Conservation (phyloP, 2,888 invertebrate genomes). For the Anagyrus pseudococci region DNA sequence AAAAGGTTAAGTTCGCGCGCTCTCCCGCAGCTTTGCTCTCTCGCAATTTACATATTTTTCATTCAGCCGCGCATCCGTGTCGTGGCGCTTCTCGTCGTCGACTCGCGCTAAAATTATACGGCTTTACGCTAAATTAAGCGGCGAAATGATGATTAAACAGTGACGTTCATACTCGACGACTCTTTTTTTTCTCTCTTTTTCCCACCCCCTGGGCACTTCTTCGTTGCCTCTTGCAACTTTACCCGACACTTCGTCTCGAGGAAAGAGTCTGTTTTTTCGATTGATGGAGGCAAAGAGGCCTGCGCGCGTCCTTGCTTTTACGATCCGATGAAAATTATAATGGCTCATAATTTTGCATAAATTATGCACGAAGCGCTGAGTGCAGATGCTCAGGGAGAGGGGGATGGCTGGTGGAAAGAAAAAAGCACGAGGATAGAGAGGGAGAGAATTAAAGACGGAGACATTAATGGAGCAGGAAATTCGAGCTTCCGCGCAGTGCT, state of each 20-base stretch:
- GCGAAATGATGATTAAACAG: too few relatives aligned
- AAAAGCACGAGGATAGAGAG: conserved; percentile 1
- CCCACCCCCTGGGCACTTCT: too few relatives aligned
- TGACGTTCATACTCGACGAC: too few relatives aligned
- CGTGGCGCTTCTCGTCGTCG: too few relatives aligned
- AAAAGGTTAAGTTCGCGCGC: too few relatives aligned
- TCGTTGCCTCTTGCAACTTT: neutral
- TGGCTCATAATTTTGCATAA: conserved; percentile 39
- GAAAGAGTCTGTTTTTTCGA: conserved; percentile 7
- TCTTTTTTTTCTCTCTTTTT: too few relatives aligned
- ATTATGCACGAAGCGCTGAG: conserved; percentile 27
- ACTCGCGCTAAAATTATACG: too few relatives aligned
- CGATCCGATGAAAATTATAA: conserved; percentile 37
- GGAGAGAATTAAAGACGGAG: conserved; percentile 23
- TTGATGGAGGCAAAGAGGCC: conserved; percentile 10
- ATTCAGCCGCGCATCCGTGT: too few relatives aligned
- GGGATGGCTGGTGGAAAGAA: conserved; percentile 6
- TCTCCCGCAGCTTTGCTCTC: too few relatives aligned
- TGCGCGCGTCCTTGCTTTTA: conserved; percentile 15
- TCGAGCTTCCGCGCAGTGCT: conserved; percentile 26
- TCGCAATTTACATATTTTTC: too few relatives aligned
- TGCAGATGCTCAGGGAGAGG: conserved; percentile 23
- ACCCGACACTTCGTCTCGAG: neutral
- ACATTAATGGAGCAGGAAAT: conserved; percentile 33
- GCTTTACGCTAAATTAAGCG: too few relatives aligned